Conservation (phyloP, 2,888 invertebrate species). For the Eupithecia dodoneata region DNA sequence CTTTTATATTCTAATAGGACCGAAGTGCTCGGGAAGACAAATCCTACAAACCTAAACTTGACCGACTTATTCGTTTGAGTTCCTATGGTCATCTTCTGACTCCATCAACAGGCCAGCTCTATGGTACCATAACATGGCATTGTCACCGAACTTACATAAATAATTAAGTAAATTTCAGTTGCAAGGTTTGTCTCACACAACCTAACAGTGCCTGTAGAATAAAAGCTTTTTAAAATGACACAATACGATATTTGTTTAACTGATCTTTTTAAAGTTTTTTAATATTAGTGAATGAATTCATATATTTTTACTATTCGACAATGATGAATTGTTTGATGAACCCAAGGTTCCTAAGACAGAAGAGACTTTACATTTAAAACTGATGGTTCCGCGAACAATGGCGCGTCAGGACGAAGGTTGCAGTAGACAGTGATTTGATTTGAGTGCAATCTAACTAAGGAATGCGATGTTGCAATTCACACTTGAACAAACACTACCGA, state of each 20-base stretch:
- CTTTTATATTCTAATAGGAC: too few species aligned
- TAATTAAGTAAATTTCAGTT: too few species aligned
- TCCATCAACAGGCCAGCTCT: too few species aligned
- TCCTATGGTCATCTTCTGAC: too few species aligned
- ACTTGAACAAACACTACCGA: constrained; percentile 14
- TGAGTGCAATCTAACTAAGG: constrained; percentile 11
- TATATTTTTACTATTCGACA: background rate
- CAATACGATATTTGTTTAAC: background rate
- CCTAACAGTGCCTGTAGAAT: too few species aligned
- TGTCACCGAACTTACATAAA: too few species aligned
- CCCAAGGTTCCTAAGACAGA: constrained; percentile 12
- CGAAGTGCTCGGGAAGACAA: too few species aligned
- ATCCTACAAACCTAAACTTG: too few species aligned
- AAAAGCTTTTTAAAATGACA: background rate
- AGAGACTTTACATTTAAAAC: background rate
- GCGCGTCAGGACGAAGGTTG: constrained; percentile 16
- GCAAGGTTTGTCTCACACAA: too few species aligned
- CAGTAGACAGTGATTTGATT: constrained; percentile 9
- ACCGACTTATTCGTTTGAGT: too few species aligned
- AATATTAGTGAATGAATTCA: background rate
- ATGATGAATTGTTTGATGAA: background rate
- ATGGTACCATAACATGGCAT: too few species aligned
- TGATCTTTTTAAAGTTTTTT: background rate
- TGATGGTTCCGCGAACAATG: constrained; percentile 14
- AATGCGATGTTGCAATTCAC: constrained; percentile 18